Evolutionary conservation across 2,113 vertebrate genomes (phyloP).

Genomic region (Gambusia holbrooki): DNA sequence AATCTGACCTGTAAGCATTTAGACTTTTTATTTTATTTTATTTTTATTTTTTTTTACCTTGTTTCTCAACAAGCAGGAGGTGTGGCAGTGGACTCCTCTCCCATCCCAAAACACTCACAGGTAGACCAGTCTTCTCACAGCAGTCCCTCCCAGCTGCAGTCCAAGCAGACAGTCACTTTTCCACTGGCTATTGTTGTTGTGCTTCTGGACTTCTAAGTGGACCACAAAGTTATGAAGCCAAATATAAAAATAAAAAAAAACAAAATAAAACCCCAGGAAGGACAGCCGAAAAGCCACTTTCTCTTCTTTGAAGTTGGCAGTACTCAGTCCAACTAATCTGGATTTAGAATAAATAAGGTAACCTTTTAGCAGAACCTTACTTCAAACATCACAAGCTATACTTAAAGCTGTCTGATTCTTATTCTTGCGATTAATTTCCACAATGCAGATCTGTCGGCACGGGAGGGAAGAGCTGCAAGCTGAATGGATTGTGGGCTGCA

Average conservation of each 20-base stretch:
- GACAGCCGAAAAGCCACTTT: neutral
- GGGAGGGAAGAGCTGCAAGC: neutral
- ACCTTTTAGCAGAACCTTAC: neutral
- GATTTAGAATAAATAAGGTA: neutral
- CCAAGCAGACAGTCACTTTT: neutral
- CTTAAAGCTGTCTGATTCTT: neutral
- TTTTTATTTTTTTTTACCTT: too few relatives aligned
- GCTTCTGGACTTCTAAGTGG: neutral
- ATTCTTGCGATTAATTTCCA: neutral
- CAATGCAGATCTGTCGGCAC: neutral
- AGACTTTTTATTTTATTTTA: too few relatives aligned
- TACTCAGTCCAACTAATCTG: neutral
- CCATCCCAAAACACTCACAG: too few relatives aligned
- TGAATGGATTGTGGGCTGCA: slow-evolving; percentile 17
- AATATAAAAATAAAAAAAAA: neutral
- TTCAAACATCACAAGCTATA: neutral
- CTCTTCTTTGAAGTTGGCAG: neutral
- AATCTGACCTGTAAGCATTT: too few relatives aligned
- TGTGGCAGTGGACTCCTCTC: too few relatives aligned
- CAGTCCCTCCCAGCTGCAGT: neutral
- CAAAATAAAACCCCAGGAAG: neutral
- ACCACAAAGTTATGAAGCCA: neutral
- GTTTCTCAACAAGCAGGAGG: too few relatives aligned
- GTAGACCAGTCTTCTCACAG: too few relatives aligned
- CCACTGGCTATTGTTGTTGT: neutral